Conservation (phyloP, 1,140 invertebrate species). For the Matsumurasca onukii region DNA sequence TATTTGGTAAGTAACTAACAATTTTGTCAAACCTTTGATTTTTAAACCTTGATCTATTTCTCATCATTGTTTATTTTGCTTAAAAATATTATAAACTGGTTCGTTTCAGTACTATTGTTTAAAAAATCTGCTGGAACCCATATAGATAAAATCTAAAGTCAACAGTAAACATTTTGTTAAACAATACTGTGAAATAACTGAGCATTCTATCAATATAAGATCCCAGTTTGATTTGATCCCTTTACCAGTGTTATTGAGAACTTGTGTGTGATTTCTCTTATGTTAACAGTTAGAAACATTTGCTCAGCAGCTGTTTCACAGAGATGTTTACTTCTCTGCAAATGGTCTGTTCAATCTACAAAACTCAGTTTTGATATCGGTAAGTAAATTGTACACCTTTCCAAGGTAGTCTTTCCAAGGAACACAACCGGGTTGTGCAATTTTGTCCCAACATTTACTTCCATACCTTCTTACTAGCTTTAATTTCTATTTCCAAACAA, state of each 20-base stretch:
- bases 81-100: too few relatives aligned
- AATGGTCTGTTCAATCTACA: not conserved
- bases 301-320: conserved; percentile 5
- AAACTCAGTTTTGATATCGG: not conserved
- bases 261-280: not conserved
- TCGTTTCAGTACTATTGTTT: not conserved
- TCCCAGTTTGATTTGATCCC: not conserved
- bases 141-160: not conserved
- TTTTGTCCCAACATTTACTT: too few relatives aligned
- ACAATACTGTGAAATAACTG: not conserved
- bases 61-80: too few relatives aligned
- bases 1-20: too few relatives aligned
- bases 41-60: too few relatives aligned
- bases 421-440: too few relatives aligned
- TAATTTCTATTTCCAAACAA: too few relatives aligned
- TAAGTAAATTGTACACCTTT: conserved; percentile 9
- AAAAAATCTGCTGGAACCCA: not conserved
- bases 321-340: conserved; percentile 1
- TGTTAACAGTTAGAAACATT: not conserved
- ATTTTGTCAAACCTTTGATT: too few relatives aligned
- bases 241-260: not conserved
- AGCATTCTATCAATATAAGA: not conserved
- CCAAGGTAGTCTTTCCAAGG: too few relatives aligned
- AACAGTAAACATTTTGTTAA: not conserved
- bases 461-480: too few relatives aligned